Percentiles rank a stretch among this genome's conserved stretches.
phyloP scores from a whole-genome alignment of 2,113 vertebrate species.

The Meriones unguiculatus region DNA sequence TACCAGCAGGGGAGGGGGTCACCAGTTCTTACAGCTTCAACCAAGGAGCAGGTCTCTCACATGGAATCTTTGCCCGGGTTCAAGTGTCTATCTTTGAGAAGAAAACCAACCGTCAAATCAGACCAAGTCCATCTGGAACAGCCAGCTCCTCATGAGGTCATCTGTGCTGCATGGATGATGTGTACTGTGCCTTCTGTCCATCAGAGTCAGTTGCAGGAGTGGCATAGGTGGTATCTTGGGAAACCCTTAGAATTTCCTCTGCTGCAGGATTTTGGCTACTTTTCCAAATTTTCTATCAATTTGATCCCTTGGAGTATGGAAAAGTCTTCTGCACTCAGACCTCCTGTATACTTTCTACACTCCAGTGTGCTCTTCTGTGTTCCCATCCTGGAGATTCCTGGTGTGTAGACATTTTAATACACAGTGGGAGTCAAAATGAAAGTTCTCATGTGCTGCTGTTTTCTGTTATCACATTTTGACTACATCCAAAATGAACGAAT shows the following conservation, averaged over 20 bases:
- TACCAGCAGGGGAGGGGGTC: not conserved
- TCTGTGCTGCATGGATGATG: not conserved
- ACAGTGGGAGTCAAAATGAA: not conserved
- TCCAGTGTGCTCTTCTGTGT: not conserved
- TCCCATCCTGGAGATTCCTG: not conserved
- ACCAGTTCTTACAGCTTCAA: not conserved
- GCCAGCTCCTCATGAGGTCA: not conserved
- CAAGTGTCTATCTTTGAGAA: not conserved
- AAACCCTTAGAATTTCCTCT: not conserved
- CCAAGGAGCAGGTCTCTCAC: not conserved
- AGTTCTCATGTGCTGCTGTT: not conserved
- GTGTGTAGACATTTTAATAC: not conserved
- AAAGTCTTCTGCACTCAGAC: not conserved
- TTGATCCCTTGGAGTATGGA: not conserved
- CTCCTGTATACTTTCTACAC: not conserved
- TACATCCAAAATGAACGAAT: slow-evolving; percentile 13
- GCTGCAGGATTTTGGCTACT: not conserved
- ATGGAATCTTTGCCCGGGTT: not conserved
- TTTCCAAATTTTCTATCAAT: not conserved
- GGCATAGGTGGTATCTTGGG: no score
- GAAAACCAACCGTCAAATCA: not conserved
- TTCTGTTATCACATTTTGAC: not conserved
- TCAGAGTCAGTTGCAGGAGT: not conserved
- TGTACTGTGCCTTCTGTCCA: no score
- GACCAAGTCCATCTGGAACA: not conserved